Evolutionary conservation across 1,140 invertebrate species (phyloP).

Genomic region (Stegodyphus dumicola): DNA sequence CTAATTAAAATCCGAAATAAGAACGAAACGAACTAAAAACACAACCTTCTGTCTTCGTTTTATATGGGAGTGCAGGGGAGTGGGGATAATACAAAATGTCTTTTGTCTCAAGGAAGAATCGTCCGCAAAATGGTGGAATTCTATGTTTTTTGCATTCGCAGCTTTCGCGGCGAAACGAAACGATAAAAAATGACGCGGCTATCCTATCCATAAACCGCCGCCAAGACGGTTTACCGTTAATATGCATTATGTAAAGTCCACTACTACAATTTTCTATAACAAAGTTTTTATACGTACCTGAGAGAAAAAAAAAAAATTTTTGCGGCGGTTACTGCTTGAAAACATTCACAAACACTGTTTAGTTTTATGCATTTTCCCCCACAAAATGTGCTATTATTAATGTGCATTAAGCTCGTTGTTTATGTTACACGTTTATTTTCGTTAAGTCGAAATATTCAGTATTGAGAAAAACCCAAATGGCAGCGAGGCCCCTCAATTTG

Average conservation of each 20-base stretch:
- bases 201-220: conserved; percentile 30
- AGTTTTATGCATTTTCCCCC: conserved; percentile 22
- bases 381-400: too few relatives aligned
- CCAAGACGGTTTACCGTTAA: conserved; percentile 41
- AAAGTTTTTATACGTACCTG: conserved; percentile 24
- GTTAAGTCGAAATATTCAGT: too few relatives aligned
- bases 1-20: conserved; percentile 55
- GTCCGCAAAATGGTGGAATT: conserved; percentile 9
- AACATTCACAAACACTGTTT: conserved; percentile 35
- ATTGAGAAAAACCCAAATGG: too few relatives aligned
- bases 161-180: not conserved
- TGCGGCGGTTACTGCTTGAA: conserved; percentile 1
- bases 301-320: not conserved
- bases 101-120: conserved; percentile 31
- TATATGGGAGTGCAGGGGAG: not conserved
- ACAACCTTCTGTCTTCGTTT: not conserved
- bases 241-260: conserved; percentile 54
- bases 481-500: too few relatives aligned
- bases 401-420: too few relatives aligned
- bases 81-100: conserved; percentile 28
- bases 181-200: conserved; percentile 1
- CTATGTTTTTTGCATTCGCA: conserved; percentile 37
- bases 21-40: conserved; percentile 30
- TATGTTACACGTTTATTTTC: too few relatives aligned
- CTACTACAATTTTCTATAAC: conserved; percentile 46